Conservation (phyloP, 2,113 vertebrate genomes). For the Pseudonaja textilis region DNA sequence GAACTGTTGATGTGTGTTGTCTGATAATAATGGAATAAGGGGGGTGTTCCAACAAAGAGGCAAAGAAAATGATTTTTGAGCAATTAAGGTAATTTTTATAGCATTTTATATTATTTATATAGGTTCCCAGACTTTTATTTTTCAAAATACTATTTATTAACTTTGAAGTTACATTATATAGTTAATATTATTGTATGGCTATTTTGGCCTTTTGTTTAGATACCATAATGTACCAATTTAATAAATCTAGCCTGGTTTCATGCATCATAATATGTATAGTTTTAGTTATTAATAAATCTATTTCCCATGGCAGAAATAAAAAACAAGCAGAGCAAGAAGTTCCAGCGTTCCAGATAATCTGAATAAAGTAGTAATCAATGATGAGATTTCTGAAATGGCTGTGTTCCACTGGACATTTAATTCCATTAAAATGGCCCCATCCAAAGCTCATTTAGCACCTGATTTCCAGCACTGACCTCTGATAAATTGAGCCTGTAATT, state of each 20-base stretch:
- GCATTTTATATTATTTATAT: neutral
- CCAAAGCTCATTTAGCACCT: constrained; percentile 41
- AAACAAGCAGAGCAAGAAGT: constrained; percentile 28
- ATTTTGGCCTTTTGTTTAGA: neutral
- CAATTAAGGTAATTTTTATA: neutral
- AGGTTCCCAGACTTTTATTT: neutral
- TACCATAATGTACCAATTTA: neutral
- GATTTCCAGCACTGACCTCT: constrained; percentile 45
- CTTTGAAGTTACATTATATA: neutral
- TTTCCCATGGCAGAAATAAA: constrained; percentile 10
- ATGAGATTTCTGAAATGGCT: constrained; percentile 44
- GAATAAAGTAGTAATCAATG: constrained; percentile 12
- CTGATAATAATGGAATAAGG: neutral
- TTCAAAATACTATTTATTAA: neutral
- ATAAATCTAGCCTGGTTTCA: constrained; percentile 2
- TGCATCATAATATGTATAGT: neutral
- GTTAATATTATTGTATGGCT: neutral
- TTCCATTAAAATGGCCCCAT: constrained; percentile 49
- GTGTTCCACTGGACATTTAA: constrained; percentile 56
- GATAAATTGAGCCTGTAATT: constrained; percentile 40
- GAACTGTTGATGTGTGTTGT: neutral
- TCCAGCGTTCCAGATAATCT: neutral
- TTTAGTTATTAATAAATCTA: constrained; percentile 42
- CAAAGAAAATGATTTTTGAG: neutral
- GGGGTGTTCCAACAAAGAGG: neutral